phyloP scores from a whole-genome alignment of 2,888 invertebrate genomes.

The Apamea sordens region DNA sequence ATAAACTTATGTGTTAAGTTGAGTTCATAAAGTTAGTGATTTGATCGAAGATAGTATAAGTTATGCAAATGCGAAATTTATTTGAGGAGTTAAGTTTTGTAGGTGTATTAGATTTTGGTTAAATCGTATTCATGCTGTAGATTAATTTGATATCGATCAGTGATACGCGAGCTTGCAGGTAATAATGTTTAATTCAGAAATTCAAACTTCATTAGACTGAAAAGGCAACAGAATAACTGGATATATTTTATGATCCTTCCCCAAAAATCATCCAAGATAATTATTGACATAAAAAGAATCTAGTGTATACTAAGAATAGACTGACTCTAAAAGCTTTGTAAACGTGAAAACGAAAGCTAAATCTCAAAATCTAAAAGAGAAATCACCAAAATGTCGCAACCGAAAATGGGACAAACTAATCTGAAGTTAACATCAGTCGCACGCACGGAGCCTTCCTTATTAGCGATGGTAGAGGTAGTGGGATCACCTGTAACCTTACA shows the following conservation, averaged over 20 bases:
- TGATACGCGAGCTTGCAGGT: background rate
- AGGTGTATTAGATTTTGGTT: slow-evolving; percentile 4
- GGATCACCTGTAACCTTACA: slow-evolving; percentile 64
- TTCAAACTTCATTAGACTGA: background rate
- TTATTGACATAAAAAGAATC: background rate
- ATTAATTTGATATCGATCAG: slow-evolving; percentile 2
- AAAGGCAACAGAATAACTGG: background rate
- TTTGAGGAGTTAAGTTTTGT: background rate
- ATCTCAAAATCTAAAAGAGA: slow-evolving; percentile 32
- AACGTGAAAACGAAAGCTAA: slow-evolving; percentile 30
- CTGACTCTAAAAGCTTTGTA: background rate
- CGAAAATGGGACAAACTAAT: slow-evolving; percentile 63
- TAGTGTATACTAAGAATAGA: background rate
- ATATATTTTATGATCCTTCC: background rate
- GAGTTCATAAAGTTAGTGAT: slow-evolving; percentile 27
- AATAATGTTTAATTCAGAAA: background rate
- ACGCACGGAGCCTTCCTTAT: slow-evolving; percentile 62
- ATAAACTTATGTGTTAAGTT: slow-evolving; percentile 42
- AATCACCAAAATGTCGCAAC: slow-evolving; percentile 55
- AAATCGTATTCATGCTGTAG: background rate
- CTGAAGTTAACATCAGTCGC: slow-evolving; percentile 61
- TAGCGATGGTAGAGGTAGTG: slow-evolving; percentile 62
- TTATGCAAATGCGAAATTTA: slow-evolving; percentile 31
- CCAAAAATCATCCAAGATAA: background rate
- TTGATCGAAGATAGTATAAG: slow-evolving; percentile 21